phyloP scores from a whole-genome alignment of 1,140 invertebrate genomes.

The Mizuhopecten yessoensis region DNA sequence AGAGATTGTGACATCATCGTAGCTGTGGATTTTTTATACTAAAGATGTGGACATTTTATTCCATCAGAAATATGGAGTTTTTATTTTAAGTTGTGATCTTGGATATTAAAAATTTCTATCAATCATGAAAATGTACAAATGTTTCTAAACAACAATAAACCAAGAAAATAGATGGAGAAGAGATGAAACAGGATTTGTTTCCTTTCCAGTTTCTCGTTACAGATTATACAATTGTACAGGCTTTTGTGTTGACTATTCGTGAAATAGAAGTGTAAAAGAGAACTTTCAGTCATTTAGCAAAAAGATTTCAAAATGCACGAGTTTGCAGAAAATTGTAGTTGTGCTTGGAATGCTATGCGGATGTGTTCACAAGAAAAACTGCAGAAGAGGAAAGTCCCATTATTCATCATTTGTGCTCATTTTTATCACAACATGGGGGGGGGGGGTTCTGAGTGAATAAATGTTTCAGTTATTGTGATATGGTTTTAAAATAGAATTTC shows the following conservation, averaged over 20 bases:
- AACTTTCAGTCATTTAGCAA: background rate
- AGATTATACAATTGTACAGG: slow-evolving; percentile 9
- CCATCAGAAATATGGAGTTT: background rate
- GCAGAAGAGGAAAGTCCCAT: background rate
- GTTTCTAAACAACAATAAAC: background rate
- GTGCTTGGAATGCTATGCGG: background rate
- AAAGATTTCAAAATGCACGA: background rate
- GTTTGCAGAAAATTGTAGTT: background rate
- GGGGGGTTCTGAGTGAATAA: no score
- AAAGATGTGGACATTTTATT: background rate
- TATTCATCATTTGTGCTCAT: background rate
- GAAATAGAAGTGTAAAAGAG: background rate
- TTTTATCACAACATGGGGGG: background rate
- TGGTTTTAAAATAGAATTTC: background rate
- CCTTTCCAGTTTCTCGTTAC: background rate
- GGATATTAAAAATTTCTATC: background rate
- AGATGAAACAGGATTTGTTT: background rate
- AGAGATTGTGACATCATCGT: background rate
- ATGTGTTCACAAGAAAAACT: background rate
- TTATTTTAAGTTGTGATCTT: background rate
- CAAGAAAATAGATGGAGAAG: background rate
- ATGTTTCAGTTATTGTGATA: background rate
- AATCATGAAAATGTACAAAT: background rate
- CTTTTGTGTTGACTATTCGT: slow-evolving; percentile 2
- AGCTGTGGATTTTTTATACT: background rate